Base-by-base conservation (phyloP, 2,797 vertebrate genomes). In the Hippocampus kuda region DNA sequence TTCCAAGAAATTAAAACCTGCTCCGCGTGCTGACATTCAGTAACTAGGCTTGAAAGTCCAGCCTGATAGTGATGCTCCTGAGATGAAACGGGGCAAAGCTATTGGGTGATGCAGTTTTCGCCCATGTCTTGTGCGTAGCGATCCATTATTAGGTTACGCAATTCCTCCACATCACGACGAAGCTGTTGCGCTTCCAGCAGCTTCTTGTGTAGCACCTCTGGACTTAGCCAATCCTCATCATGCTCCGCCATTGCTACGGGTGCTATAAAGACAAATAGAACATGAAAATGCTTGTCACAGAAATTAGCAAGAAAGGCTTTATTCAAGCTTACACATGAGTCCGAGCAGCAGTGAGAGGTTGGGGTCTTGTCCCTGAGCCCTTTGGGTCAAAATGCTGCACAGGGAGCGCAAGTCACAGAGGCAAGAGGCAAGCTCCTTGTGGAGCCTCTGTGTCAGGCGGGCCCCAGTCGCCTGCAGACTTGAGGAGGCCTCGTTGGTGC, bases 41-140 rank as follows among this genome's bases (percentile, higher is more conserved):
- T 66, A 51, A 75, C 67, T 26, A 48, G 42, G 72, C 65, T 13
- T 68, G 51, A 73, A 70, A 65, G 65, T 75, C 5, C 4, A 69
- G 77, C 71, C 65, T 1, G 7, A 71, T 80, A 72, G 53, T 67
- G 69, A 72, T 4, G 73, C 64, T 59, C 68, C 69, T 22, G 67
- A 68, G 63, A 57, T 57, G 57, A 72, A 68, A 27, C 44, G 46
- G 68, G 60, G 57, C 48, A 61, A 66, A 48, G 76, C 83, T 77
- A 99, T 75, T 99, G 97, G 30, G 95, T 95, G 79, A 94, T 94
- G 88, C 97, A 99, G 90, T 98, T 99, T 70, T 99, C 96, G 54
- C 97, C 97, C 97, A 99, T 96, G 87, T 98, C 96, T 89, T 99
- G 96, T 7, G 97, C 97, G 0, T 99, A 99, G 80, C 93, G 92